Percentiles rank a stretch among this genome's conserved stretches.
Evolutionary conservation across 2,888 invertebrate genomes (phyloP).

Genomic region (Tanypteryx hageni): DNA sequence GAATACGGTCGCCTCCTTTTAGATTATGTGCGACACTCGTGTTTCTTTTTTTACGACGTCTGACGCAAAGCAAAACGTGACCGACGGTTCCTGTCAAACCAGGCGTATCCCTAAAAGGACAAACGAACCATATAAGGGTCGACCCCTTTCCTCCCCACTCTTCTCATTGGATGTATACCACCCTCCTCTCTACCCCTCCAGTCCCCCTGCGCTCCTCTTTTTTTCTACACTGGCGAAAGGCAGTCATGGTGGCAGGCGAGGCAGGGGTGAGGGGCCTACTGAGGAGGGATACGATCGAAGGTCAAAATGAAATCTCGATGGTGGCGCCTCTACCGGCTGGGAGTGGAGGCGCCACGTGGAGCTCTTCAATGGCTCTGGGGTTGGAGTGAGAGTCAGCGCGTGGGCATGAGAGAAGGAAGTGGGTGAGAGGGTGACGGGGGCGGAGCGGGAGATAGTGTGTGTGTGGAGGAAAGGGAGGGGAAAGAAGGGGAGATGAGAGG

Average conservation of each 20-base stretch:
- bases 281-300: slow-evolving; percentile 41
- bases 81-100: slow-evolving; percentile 15
- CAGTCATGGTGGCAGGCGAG: slow-evolving; percentile 9
- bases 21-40: not conserved
- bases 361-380: slow-evolving; percentile 46
- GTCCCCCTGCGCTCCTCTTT: not conserved
- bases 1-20: not conserved
- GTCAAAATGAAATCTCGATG: slow-evolving; percentile 58
- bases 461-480: not conserved
- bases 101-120: slow-evolving; percentile 32
- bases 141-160: not conserved
- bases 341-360: slow-evolving; percentile 53
- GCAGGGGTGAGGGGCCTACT: not conserved
- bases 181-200: not conserved
- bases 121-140: slow-evolving; percentile 40
- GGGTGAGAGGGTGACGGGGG: not conserved
- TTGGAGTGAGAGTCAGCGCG: not conserved
- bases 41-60: not conserved
- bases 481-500: not conserved
- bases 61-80: not conserved
- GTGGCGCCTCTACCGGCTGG: slow-evolving; percentile 45
- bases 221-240: slow-evolving; percentile 25
- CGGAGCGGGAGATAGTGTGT: not conserved
- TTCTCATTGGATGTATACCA: not conserved
- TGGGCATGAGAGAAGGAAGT: not conserved